Evolutionary conservation across 2,888 invertebrate species (phyloP).

Genomic region (Iselma pallidipennis): DNA sequence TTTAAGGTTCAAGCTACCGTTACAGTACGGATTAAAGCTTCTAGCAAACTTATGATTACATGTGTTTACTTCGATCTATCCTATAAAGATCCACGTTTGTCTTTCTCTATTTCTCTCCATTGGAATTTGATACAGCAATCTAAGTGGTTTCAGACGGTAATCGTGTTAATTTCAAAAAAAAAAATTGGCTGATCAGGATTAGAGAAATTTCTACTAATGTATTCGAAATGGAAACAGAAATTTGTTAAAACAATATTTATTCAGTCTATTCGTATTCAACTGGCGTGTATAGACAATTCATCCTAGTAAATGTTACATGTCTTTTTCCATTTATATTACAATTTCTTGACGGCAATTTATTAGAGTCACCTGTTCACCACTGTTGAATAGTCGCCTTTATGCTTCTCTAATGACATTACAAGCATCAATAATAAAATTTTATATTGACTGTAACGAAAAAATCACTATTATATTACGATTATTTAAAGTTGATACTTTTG

Average conservation of each 20-base stretch:
- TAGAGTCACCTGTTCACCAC: constrained; percentile 8
- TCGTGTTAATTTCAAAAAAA: too few relatives aligned
- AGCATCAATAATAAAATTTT: too few relatives aligned
- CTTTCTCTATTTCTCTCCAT: background rate
- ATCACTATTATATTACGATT: too few relatives aligned
- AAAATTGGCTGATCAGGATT: too few relatives aligned
- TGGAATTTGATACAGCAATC: background rate
- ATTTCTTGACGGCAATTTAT: constrained; percentile 11
- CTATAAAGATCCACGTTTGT: background rate
- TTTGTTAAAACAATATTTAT: too few relatives aligned
- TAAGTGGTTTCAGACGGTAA: too few relatives aligned
- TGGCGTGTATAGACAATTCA: background rate
- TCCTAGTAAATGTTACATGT: background rate
- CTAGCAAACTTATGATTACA: constrained; percentile 7
- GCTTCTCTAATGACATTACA: too few relatives aligned
- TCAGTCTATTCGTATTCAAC: constrained; percentile 2
- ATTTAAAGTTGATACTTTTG: background rate
- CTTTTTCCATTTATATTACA: background rate
- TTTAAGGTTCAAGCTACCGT: too few relatives aligned
- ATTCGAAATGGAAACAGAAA: too few relatives aligned
- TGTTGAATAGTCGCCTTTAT: too few relatives aligned
- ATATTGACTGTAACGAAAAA: too few relatives aligned
- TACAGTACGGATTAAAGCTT: background rate
- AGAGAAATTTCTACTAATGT: too few relatives aligned
- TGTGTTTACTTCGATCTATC: constrained; percentile 6